Conservation (phyloP, 1,140 invertebrate species). For the Drosophila albomicans region DNA sequence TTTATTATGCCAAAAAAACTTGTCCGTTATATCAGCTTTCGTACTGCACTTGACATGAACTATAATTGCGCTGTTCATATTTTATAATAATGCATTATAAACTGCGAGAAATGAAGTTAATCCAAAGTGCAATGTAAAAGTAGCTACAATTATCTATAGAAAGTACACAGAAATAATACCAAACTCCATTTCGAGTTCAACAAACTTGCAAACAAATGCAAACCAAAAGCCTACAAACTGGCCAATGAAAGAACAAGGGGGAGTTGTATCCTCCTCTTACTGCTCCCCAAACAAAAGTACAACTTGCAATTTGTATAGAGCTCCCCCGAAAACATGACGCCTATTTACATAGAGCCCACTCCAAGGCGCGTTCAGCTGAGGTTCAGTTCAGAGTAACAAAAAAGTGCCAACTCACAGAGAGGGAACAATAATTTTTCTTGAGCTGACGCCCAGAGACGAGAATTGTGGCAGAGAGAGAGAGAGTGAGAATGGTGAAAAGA, state of each 20-base stretch:
- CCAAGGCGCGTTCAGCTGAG: slow-evolving; percentile 17
- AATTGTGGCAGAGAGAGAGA: neutral
- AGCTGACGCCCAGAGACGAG: slow-evolving; percentile 38
- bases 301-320: slow-evolving; percentile 61
- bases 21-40: neutral
- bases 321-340: slow-evolving; percentile 34
- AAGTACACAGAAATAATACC: too few relatives aligned
- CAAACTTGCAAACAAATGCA: slow-evolving; percentile 48
- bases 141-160: slow-evolving; percentile 19
- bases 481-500: slow-evolving; percentile 24
- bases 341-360: slow-evolving; percentile 64
- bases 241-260: neutral
- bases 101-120: slow-evolving; percentile 12
- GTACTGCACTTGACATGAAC: neutral
- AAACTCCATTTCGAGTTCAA: slow-evolving; percentile 33
- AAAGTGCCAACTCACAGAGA: slow-evolving; percentile 50
- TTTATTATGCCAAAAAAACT: too few relatives aligned
- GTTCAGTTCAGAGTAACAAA: slow-evolving; percentile 15
- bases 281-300: slow-evolving; percentile 32
- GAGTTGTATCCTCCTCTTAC: slow-evolving; percentile 3
- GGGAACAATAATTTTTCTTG: slow-evolving; percentile 73
- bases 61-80: neutral
- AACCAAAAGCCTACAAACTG: slow-evolving; percentile 33
- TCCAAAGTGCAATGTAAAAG: neutral
- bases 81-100: neutral